Conservation (phyloP, 2,888 invertebrate genomes). For the Eristalinus sepulchralis region DNA sequence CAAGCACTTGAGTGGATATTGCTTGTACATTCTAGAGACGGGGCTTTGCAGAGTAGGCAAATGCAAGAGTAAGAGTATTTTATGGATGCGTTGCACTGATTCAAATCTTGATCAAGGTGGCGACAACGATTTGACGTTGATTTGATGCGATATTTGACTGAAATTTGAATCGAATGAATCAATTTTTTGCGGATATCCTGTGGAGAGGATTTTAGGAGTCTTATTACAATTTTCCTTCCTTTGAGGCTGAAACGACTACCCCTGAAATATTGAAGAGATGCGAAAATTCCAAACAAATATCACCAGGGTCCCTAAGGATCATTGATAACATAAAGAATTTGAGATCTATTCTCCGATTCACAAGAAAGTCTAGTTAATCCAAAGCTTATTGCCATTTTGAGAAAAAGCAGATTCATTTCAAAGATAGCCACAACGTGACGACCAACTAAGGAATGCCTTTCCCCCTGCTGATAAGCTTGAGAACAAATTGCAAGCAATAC, state of each 20-base stretch:
- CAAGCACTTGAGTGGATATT: constrained; percentile 18
- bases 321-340: no score
- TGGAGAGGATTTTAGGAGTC: neutral
- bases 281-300: no score
- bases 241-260: no score
- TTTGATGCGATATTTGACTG: constrained; percentile 23
- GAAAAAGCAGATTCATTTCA: neutral
- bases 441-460: neutral
- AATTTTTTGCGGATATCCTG: neutral
- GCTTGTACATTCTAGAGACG: constrained; percentile 30
- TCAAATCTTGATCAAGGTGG: constrained; percentile 50
- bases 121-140: constrained; percentile 25
- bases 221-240: no score
- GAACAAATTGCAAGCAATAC: neutral
- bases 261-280: no score
- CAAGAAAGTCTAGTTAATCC: neutral
- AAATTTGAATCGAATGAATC: neutral
- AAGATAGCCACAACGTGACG: neutral
- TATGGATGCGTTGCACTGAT: constrained; percentile 36
- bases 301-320: no score
- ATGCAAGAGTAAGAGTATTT: neutral
- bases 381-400: neutral
- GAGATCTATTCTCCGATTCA: no score
- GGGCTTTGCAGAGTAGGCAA: constrained; percentile 32
- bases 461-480: neutral